Evolutionary conservation across 1,140 invertebrate genomes (phyloP), one percentile per base, ranked within the genome.

Genomic region (Listronotus oregonensis): DNA sequence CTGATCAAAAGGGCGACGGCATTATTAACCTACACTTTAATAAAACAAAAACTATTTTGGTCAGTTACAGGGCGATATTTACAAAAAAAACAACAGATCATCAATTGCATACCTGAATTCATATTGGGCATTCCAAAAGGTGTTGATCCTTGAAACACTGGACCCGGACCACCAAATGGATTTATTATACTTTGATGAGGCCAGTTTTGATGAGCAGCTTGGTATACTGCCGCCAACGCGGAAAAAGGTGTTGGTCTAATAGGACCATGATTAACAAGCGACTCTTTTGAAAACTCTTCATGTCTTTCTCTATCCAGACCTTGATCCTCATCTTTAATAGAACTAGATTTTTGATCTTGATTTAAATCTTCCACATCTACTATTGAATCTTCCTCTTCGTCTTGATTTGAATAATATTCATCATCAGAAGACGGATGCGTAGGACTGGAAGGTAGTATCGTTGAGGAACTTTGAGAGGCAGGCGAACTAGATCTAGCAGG

Each of bases 301-400:
- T 52, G 37, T 56, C 49, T 9, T 75, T 75, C 60, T 43, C n/a
- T 18, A 10, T 61, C 52, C 11, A 11, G 12, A 11, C 37, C 46
- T 9, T 11, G 12, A n/a, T 69, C 69, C 43, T 67, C 67, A 32
- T 75, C 73, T 50, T 75, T 72, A 10, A 47, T 15, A 11, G 60
- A 55, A 50, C 56, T 43, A 1, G 57, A 67, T 64, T 76, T 74
- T 42, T 73, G 73, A 34, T 85, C 84, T 51, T 82, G 82, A 73
- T 85, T 83, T 68, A 87, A 75, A 71, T 88, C 86, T 75, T 88
- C 87, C 27, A 89, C 86, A 71, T 88, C 86, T 7, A 87, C 86
- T 75, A 87, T 87, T 7, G 85, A 86, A 67, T 87, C 85, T 70
- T 87, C 86, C 7, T 84, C 86, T 67, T 87, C 85, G 70, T 87